Conservation (phyloP, 2,888 invertebrate species). For the Lutraria lutraria region DNA sequence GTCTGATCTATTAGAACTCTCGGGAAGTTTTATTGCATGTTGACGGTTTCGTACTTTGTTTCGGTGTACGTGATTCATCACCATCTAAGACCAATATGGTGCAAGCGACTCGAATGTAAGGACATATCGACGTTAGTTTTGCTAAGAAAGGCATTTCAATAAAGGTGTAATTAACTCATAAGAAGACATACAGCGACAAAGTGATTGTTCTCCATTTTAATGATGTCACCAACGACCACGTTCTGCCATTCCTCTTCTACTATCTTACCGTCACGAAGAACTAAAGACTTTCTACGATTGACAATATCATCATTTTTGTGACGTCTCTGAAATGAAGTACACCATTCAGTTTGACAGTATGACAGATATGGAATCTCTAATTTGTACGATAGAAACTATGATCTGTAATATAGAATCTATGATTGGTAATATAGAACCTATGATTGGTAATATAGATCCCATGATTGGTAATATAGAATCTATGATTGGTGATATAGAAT, state of each 20-base stretch:
- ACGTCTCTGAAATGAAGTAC: constrained; percentile 92
- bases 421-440: no score
- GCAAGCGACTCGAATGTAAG: background rate
- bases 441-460: no score
- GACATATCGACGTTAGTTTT: no score
- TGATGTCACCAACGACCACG: constrained; percentile 99
- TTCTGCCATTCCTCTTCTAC: constrained; percentile 93
- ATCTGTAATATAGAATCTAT: background rate
- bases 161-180: no score
- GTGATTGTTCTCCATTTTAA: constrained; percentile 99
- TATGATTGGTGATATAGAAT: no score
- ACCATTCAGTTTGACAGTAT: background rate
- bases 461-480: no score
- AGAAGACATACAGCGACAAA: constrained; percentile 92
- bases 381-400: background rate
- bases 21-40: no score
- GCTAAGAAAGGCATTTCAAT: no score
- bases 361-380: background rate
- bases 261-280: constrained; percentile 95
- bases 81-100: background rate
- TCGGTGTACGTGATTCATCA: no score
- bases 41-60: no score
- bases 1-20: no score
- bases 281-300: constrained; percentile 96
- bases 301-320: constrained; percentile 99